These are phyloP conservation scores for Gadopsis bispinosus DNA, from an alignment of 2,797 vertebrate genomes.

Conservation along the genomic window DNA sequence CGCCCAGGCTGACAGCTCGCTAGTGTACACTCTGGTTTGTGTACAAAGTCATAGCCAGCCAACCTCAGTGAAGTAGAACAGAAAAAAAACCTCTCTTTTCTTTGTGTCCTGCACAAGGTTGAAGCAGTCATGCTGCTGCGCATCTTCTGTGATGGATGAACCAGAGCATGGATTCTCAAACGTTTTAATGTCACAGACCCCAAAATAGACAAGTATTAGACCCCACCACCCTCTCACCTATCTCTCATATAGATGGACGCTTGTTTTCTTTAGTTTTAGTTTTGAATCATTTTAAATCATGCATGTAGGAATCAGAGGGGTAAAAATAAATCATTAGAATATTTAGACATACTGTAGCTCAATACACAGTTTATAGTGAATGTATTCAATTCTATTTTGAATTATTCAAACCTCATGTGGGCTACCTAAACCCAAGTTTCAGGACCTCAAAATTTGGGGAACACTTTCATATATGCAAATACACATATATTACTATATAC, in stretches of 20 bases:
- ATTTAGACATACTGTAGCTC: neutral
- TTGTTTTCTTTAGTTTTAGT: neutral
- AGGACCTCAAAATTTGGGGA: neutral
- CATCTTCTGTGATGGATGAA: constrained; percentile 64
- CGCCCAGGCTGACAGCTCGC: constrained; percentile 34
- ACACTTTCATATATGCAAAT: neutral
- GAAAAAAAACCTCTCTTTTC: constrained; percentile 17
- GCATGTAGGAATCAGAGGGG: neutral
- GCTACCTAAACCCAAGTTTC: neutral
- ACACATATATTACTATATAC: neutral
- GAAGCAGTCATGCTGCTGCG: constrained; percentile 53
- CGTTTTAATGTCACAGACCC: constrained; percentile 52
- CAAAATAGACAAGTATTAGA: constrained; percentile 32
- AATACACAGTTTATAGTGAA: neutral
- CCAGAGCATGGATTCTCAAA: constrained; percentile 25
- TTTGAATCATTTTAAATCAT: neutral
- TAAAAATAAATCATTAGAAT: neutral
- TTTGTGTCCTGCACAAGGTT: constrained; percentile 63
- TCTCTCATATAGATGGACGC: neutral
- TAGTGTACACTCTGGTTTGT: constrained; percentile 35
- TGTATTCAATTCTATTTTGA: neutral
- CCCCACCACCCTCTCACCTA: neutral
- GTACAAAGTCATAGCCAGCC: constrained; percentile 44
- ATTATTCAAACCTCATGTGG: neutral
- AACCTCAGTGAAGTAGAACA: constrained; percentile 39